Conservation (phyloP, 2,888 invertebrate species). For the Coleophora deauratella region DNA sequence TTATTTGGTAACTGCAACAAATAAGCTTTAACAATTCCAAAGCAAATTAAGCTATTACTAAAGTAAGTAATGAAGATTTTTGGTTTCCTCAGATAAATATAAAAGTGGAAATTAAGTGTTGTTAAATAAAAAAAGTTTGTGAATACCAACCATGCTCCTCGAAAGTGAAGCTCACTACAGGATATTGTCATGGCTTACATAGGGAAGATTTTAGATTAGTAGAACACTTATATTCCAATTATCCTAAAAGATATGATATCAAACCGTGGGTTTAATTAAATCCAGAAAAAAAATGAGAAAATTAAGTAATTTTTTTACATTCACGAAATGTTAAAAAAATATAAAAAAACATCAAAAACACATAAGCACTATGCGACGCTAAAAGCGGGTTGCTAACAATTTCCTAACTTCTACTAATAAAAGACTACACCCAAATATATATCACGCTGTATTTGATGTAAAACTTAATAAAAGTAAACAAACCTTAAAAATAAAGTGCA, state of each 20-base stretch:
- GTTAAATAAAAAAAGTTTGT: too few relatives aligned
- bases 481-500: constrained; percentile 53
- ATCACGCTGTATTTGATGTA: constrained; percentile 63
- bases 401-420: constrained; percentile 39
- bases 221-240: background rate
- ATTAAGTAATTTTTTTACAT: constrained; percentile 6
- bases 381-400: constrained; percentile 49
- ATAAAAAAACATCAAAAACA: constrained; percentile 21
- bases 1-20: constrained; percentile 68
- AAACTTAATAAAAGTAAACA: constrained; percentile 57
- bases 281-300: constrained; percentile 1
- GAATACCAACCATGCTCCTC: background rate
- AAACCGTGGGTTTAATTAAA: background rate
- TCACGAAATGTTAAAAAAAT: constrained; percentile 1
- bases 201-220: constrained; percentile 7
- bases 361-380: constrained; percentile 55
- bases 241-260: background rate
- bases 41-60: constrained; percentile 35
- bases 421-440: constrained; percentile 50
- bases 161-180: constrained; percentile 6
- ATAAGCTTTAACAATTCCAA: constrained; percentile 17
- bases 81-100: constrained; percentile 5
- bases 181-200: constrained; percentile 17
- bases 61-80: constrained; percentile 5
- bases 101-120: too few relatives aligned